Evolutionary conservation across 1,140 invertebrate species (phyloP).

Genomic region (Drosophila sucinea): DNA sequence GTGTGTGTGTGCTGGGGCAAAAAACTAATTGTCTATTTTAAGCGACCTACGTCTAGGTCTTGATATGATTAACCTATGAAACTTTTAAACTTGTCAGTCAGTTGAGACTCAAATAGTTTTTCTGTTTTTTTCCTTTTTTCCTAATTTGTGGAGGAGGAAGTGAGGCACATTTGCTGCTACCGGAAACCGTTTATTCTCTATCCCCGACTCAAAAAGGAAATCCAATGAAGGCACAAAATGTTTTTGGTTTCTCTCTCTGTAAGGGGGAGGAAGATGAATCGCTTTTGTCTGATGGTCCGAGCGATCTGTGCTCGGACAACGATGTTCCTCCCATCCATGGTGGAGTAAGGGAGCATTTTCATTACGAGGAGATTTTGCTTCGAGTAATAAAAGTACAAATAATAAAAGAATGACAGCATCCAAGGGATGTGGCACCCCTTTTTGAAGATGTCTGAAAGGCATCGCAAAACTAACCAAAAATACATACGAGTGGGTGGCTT

Average conservation of each 20-base stretch:
- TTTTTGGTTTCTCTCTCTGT: conserved; percentile 33
- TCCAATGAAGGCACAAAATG: conserved; percentile 62
- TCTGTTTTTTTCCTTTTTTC: conserved; percentile 59
- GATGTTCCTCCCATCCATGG: conserved; percentile 51
- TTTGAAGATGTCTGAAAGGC: conserved; percentile 73
- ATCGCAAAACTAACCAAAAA: conserved; percentile 71
- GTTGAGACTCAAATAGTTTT: conserved; percentile 4
- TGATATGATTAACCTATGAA: conserved; percentile 41
- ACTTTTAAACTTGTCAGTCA: conserved; percentile 37
- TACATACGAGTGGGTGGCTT: conserved; percentile 59
- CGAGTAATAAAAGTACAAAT: conserved; percentile 45
- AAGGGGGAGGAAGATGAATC: conserved; percentile 66
- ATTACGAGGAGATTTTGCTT: conserved; percentile 50
- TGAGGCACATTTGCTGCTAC: conserved; percentile 73
- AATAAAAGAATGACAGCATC: conserved; percentile 62
- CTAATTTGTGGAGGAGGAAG: conserved; percentile 72
- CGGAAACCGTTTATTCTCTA: conserved; percentile 69
- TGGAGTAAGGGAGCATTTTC: conserved; percentile 47
- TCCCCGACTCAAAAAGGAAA: conserved; percentile 42
- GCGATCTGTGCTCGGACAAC: not conserved
- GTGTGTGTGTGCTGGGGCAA: conserved; percentile 7
- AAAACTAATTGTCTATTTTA: conserved; percentile 63
- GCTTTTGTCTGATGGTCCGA: conserved; percentile 46
- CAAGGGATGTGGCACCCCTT: conserved; percentile 58
- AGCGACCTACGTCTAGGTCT: conserved; percentile 35